Evolutionary conservation across 1,140 invertebrate genomes (phyloP).

Genomic region (Drosophila parvula): DNA sequence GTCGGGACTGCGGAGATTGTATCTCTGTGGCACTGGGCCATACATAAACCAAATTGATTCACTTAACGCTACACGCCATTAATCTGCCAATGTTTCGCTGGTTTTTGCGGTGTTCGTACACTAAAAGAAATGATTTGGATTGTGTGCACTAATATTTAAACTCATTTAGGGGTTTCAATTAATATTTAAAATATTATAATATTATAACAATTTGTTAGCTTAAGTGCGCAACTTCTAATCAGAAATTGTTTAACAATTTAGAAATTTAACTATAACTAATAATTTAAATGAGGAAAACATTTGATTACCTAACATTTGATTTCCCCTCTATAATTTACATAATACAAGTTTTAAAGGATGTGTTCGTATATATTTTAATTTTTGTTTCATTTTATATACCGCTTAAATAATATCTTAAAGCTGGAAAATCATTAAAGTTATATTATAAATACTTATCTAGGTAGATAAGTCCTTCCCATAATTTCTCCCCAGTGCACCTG

Average conservation of each 20-base stretch:
- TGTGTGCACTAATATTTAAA: background rate
- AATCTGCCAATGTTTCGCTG: constrained; percentile 55
- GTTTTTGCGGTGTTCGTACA: constrained; percentile 20
- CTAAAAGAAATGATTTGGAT: background rate
- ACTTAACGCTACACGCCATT: constrained; percentile 66
- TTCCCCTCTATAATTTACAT: too few species aligned
- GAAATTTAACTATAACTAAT: background rate
- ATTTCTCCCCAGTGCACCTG: constrained; percentile 6
- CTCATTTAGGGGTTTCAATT: background rate
- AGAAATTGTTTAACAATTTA: too few species aligned
- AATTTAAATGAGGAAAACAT: too few species aligned
- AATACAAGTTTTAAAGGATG: too few species aligned
- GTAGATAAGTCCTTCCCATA: background rate
- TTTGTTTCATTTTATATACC: background rate
- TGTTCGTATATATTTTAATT: background rate
- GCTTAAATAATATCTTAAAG: background rate
- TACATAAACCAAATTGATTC: constrained; percentile 60
- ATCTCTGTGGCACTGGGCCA: constrained; percentile 33
- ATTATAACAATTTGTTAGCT: background rate
- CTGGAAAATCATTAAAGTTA: background rate
- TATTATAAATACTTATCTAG: background rate
- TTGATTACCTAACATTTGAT: too few species aligned
- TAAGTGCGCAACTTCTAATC: too few species aligned
- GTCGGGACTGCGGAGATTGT: constrained; percentile 14
- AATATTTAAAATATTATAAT: background rate